Percentiles rank a stretch among this genome's conserved stretches.
Conservation (phyloP, 2,888 invertebrate species). For the Adelphocoris suturalis region DNA sequence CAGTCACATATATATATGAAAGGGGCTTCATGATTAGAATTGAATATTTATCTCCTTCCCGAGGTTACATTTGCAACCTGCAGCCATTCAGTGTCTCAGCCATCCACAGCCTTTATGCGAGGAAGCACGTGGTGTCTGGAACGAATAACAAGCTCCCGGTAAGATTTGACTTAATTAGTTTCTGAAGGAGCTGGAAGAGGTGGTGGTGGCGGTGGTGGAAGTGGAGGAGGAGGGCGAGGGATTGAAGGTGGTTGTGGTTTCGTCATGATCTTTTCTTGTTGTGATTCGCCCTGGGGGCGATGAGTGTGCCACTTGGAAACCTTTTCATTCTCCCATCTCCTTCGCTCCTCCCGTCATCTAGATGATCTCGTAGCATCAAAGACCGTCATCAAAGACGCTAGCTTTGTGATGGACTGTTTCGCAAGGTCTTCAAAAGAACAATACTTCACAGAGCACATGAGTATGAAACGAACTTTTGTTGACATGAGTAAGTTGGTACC, state of each 20-base stretch:
- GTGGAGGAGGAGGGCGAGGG: conserved; percentile 4
- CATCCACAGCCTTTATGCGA: neutral
- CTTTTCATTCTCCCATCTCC: conserved; percentile 54
- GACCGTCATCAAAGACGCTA: conserved; percentile 5
- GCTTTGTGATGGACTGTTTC: neutral
- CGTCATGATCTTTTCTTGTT: conserved; percentile 63
- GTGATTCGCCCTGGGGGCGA: conserved; percentile 50
- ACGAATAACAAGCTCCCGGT: conserved; percentile 24
- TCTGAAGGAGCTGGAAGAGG: neutral
- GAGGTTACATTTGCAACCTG: no score
- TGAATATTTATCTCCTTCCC: no score
- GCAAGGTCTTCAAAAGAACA: neutral
- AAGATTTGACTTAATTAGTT: conserved; percentile 51
- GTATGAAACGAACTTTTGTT: neutral
- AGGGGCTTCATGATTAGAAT: no score
- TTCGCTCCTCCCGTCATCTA: conserved; percentile 34
- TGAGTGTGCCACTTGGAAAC: conserved; percentile 61
- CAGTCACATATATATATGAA: no score
- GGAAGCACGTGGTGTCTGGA: conserved; percentile 33
- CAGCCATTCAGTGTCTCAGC: neutral
- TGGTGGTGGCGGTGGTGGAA: neutral
- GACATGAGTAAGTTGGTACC: neutral
- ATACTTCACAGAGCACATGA: neutral
- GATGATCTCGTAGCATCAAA: neutral
- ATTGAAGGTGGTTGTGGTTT: conserved; percentile 50